Evolutionary conservation across 2,888 invertebrate genomes (phyloP).

Genomic region (Gastrophysa polygoni): DNA sequence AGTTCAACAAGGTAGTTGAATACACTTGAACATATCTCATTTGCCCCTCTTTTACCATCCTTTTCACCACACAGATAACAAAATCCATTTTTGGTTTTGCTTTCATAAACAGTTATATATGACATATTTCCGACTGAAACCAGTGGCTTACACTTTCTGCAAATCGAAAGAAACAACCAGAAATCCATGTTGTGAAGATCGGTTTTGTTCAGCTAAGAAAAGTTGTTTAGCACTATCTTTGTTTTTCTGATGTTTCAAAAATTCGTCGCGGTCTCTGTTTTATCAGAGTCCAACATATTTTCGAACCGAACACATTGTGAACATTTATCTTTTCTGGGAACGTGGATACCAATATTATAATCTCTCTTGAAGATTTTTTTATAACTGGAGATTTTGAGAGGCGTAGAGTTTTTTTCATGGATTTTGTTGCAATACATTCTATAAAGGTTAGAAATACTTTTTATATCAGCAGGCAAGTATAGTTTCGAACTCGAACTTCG

Average conservation of each 20-base stretch:
- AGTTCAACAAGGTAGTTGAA: constrained; percentile 37
- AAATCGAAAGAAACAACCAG: constrained; percentile 30
- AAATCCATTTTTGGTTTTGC: constrained; percentile 35
- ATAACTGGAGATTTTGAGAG: neutral
- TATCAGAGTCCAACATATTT: neutral
- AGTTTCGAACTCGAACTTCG: constrained; percentile 12
- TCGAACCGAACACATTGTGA: constrained; percentile 1
- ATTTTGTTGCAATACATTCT: constrained; percentile 8
- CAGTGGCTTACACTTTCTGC: constrained; percentile 42
- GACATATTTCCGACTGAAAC: constrained; percentile 43
- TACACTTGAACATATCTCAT: constrained; percentile 36
- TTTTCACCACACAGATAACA: constrained; percentile 42
- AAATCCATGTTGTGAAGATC: neutral
- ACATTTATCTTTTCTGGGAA: constrained; percentile 4
- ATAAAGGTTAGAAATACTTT: constrained; percentile 4
- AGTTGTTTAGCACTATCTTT: constrained; percentile 5
- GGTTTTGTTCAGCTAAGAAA: constrained; percentile 4
- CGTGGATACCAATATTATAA: constrained; percentile 10
- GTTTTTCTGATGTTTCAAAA: constrained; percentile 1
- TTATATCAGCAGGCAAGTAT: constrained; percentile 10
- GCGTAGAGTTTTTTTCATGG: neutral
- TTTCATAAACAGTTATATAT: constrained; percentile 45
- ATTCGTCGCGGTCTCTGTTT: neutral
- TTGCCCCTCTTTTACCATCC: constrained; percentile 36
- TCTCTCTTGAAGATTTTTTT: constrained; percentile 6